phyloP scores from a whole-genome alignment of 2,113 vertebrate genomes.

The Hiodon alosoides region DNA sequence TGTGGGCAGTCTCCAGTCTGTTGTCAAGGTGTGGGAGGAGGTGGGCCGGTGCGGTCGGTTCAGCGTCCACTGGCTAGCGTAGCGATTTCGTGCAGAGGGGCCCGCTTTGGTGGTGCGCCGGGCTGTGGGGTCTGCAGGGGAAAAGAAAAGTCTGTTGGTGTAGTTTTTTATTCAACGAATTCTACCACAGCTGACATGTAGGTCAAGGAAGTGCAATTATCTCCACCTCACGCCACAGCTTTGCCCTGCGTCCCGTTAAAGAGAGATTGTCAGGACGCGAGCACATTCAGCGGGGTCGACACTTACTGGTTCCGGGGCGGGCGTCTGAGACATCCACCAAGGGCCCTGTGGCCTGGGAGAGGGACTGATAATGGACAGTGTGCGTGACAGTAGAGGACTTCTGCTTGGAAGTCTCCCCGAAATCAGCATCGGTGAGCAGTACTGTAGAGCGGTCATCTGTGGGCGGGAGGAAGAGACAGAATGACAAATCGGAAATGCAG shows the following conservation, averaged over 20 bases:
- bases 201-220: too few species aligned
- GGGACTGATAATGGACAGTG: conserved; percentile 94
- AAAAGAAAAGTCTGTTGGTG: neutral
- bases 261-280: neutral
- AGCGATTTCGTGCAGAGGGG: conserved; percentile 85
- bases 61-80: conserved; percentile 97
- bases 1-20: conserved; percentile 93
- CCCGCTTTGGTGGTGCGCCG: conserved; percentile 88
- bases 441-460: conserved; percentile 93
- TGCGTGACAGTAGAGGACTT: conserved; percentile 96
- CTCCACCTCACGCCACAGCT: too few species aligned
- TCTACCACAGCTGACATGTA: too few species aligned
- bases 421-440: conserved; percentile 90
- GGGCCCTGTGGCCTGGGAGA: conserved; percentile 92
- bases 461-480: neutral
- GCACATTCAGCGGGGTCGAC: conserved; percentile 46
- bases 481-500: neutral
- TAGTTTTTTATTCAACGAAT: too few species aligned
- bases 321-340: conserved; percentile 95
- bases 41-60: conserved; percentile 92
- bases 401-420: conserved; percentile 91
- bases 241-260: too few species aligned
- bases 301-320: conserved; percentile 95
- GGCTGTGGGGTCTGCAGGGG: conserved; percentile 81
- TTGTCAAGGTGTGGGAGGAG: conserved; percentile 93